A percentile compares a stretch with the other conserved stretches of the same genome.
These are phyloP conservation scores for Watsonalla cultraria DNA, from an alignment of 2,888 invertebrate species.

Conservation along the genomic window DNA sequence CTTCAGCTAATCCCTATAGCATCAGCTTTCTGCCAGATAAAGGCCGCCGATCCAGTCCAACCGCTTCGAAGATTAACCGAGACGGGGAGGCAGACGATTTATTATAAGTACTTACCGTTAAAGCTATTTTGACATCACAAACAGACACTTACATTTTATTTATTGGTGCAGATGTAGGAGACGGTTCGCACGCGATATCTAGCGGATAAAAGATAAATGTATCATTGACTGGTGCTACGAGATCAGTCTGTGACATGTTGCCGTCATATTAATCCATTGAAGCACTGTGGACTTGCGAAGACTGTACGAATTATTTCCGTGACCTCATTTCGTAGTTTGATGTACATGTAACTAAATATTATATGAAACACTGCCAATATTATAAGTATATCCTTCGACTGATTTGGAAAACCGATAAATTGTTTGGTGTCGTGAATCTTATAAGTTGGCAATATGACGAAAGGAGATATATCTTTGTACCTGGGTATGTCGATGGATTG, in stretches of 20 bases:
- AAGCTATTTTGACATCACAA: too few species aligned
- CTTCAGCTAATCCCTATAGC: too few species aligned
- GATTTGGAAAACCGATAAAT: constrained; percentile 66
- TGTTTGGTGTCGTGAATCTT: too few species aligned
- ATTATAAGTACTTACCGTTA: too few species aligned
- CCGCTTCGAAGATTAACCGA: too few species aligned
- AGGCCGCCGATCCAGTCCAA: too few species aligned
- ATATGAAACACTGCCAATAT: constrained; percentile 65
- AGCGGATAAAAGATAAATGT: background rate
- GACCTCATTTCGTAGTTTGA: constrained; percentile 73
- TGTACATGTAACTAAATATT: constrained; percentile 70
- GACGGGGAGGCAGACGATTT: too few species aligned
- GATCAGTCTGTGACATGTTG: background rate
- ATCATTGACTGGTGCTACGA: background rate
- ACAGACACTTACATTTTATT: too few species aligned
- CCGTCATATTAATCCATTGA: constrained; percentile 3
- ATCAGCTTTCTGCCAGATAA: too few species aligned
- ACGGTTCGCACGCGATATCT: background rate
- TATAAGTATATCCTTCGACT: constrained; percentile 61
- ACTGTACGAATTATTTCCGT: constrained; percentile 69
- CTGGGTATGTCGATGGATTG: too few species aligned
- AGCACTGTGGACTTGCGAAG: constrained; percentile 75
- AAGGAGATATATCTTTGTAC: too few species aligned
- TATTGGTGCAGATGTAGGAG: background rate
- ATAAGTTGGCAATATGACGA: too few species aligned